Base-by-base conservation (phyloP, 2,888 invertebrate species). In the Chymomyza caudatula region DNA sequence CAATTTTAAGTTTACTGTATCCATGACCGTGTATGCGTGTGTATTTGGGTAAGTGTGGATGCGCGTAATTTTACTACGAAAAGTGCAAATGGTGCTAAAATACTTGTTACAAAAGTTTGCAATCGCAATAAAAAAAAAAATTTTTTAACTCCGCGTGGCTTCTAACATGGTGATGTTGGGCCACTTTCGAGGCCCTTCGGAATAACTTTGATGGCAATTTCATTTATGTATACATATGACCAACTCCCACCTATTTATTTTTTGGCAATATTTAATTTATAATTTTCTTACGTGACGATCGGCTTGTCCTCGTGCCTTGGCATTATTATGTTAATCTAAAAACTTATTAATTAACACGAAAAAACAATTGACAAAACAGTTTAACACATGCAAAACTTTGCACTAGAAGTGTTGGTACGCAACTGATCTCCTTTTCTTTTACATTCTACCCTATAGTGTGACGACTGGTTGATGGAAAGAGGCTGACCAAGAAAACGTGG, bases 61-160 rank as follows among this genome's bases (percentile, higher is more conserved):
- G 22, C 64, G 65, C 77, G 78, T 85, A 81, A 85, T 81, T 81
- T 80, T 83, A 83, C 86, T 85, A 83, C 86, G 77, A 80, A 85
- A 81, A 83, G 86, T 85, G 80, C 86, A 81, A 81, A 81, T 85
- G 81, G 81, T 74, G 86, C 80, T 84, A 83, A 81, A 81, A 84
- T 85, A 83, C 80, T 81, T 81, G 78, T 81, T 77, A 84, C 70
- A 81, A 70, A 79, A 85, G 84, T 84, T 85, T 81, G 71, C 76
- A 85, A 78, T 84, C 80, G 76, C 81, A 72, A 65, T 62, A 77
- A 67, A 63, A 71, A 51, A 25, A 22, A 59, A 68, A 65, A 60
- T 65, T 47, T 54, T 56, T 56, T 51, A 44, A 59, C 29, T 54
- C 2, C n/a, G 47, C 47, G 17, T 47, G 3, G n/a, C 47, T 47